Percentiles rank a stretch among this genome's conserved stretches.
Evolutionary conservation across 1,140 invertebrate species (phyloP).

Genomic region (Periplaneta americana): DNA sequence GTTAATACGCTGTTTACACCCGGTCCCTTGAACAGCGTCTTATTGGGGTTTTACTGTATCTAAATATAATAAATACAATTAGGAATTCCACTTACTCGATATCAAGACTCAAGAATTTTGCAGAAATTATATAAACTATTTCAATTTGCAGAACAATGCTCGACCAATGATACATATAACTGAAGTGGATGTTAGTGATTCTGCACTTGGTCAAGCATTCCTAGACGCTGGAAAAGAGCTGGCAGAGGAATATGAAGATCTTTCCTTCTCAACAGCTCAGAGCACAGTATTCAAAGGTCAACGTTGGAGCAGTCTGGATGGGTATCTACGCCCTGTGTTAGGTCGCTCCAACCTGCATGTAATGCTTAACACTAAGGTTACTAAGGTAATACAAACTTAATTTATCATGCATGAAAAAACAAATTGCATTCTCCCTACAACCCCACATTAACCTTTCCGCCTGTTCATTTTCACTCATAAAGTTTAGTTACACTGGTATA

Average conservation of each 20-base stretch:
- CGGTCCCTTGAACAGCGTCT: no score
- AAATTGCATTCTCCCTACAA: no score
- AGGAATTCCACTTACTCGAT: no score
- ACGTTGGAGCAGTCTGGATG: slow-evolving; percentile 46
- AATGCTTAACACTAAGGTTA: slow-evolving; percentile 58
- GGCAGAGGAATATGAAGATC: slow-evolving; percentile 19
- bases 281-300: slow-evolving; percentile 42
- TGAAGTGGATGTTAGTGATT: background rate
- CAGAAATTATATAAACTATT: no score
- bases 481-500: no score
- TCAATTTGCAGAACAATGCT: background rate
- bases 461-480: no score
- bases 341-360: slow-evolving; percentile 63
- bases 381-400: slow-evolving; percentile 39
- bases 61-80: no score
- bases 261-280: slow-evolving; percentile 32
- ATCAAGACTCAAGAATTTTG: no score
- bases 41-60: no score
- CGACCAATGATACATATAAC: slow-evolving; percentile 5
- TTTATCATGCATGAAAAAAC: no score
- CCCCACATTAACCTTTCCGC: no score
- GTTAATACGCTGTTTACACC: no score
- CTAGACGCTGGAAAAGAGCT: slow-evolving; percentile 40
- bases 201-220: slow-evolving; percentile 28
- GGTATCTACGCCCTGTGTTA: slow-evolving; percentile 58